phyloP scores from a whole-genome alignment of 2,888 invertebrate genomes.

The Chloroclysta siterata region DNA sequence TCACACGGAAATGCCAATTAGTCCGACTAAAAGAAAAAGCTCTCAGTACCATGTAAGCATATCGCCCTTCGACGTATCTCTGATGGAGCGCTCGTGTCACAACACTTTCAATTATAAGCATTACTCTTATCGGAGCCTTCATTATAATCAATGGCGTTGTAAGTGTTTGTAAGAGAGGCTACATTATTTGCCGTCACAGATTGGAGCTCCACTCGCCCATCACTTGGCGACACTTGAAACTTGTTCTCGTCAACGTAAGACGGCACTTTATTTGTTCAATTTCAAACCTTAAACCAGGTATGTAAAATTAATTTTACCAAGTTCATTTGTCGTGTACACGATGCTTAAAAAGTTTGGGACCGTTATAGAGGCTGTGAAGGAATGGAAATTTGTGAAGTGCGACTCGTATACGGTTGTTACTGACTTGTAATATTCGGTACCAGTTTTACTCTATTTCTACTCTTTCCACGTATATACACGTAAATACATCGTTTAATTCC shows the following conservation, averaged over 20 bases:
- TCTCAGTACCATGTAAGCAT: slow-evolving; percentile 25
- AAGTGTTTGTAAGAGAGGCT: slow-evolving; percentile 66
- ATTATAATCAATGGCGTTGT: slow-evolving; percentile 71
- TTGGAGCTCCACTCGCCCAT: slow-evolving; percentile 60
- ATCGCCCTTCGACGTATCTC: slow-evolving; percentile 22
- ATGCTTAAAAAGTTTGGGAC: slow-evolving; percentile 34
- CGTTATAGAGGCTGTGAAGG: slow-evolving; percentile 43
- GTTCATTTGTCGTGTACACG: slow-evolving; percentile 30
- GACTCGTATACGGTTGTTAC: slow-evolving; percentile 14
- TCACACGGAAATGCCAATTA: slow-evolving; percentile 24
- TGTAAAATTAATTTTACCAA: slow-evolving; percentile 25
- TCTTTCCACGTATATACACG: too few species aligned
- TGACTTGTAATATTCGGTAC: slow-evolving; percentile 1
- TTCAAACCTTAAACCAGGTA: slow-evolving; percentile 41
- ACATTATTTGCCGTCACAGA: slow-evolving; percentile 77
- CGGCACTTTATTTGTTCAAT: slow-evolving; percentile 23
- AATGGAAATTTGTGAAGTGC: slow-evolving; percentile 27
- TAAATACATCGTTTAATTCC: too few species aligned
- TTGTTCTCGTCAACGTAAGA: slow-evolving; percentile 41
- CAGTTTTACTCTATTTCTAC: too few species aligned
- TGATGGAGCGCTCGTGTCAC: slow-evolving; percentile 34
- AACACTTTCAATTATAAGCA: slow-evolving; percentile 71
- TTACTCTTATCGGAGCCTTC: slow-evolving; percentile 71
- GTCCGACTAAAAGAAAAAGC: slow-evolving; percentile 18
- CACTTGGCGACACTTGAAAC: slow-evolving; percentile 54